Conservation (phyloP, 2,888 invertebrate genomes). For the Ochlodes sylvanus region DNA sequence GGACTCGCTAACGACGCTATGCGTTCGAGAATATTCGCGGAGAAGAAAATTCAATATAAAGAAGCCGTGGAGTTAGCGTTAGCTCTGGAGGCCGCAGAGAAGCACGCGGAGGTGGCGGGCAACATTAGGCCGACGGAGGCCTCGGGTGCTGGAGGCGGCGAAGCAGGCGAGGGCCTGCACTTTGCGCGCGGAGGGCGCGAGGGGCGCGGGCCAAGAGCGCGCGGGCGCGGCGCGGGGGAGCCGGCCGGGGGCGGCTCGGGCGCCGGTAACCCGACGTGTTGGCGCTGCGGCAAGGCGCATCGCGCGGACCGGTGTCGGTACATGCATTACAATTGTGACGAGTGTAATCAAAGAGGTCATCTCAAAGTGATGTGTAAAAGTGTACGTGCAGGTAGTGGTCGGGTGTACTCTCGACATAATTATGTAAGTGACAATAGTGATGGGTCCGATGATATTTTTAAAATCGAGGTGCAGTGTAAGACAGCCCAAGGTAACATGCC, state of each 20-base stretch:
- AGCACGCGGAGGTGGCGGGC: conserved; percentile 17
- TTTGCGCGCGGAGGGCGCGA: conserved; percentile 29
- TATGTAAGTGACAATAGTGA: conserved; percentile 1
- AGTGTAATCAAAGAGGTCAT: conserved; percentile 45
- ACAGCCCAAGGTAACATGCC: conserved; percentile 15
- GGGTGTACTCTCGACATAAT: conserved; percentile 17
- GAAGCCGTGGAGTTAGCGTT: conserved; percentile 48
- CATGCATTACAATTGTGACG: conserved; percentile 45
- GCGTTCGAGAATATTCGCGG: conserved; percentile 49
- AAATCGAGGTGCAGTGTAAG: conserved; percentile 18
- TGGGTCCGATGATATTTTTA: conserved; percentile 27
- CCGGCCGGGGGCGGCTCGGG: not conserved
- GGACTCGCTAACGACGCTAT: conserved; percentile 43
- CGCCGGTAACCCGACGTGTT: conserved; percentile 17
- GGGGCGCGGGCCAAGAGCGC: conserved; percentile 20
- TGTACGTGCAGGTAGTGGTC: not conserved
- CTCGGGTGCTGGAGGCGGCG: conserved; percentile 36
- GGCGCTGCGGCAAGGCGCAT: conserved; percentile 25
- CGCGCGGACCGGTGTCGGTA: conserved; percentile 44
- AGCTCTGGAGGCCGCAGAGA: conserved; percentile 42
- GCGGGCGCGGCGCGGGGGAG: conserved; percentile 5
- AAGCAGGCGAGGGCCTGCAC: conserved; percentile 36
- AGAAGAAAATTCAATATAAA: conserved; percentile 44
- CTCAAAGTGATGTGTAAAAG: conserved; percentile 46
- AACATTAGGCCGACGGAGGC: conserved; percentile 14